Evolutionary conservation across 2,797 vertebrate species (phyloP).

Genomic region (Valencia hispanica): DNA sequence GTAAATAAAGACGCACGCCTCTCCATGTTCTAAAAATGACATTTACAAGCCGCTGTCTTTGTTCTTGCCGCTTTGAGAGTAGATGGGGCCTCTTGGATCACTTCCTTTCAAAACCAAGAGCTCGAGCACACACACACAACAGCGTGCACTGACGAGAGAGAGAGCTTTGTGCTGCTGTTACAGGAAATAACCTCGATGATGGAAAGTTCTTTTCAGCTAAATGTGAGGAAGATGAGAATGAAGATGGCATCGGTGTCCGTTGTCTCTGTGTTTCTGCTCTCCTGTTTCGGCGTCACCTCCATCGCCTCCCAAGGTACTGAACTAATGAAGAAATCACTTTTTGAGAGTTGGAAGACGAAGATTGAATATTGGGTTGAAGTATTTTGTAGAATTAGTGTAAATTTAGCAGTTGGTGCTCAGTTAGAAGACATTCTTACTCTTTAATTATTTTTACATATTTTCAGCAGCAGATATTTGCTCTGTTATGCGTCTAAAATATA

Average conservation of each 20-base stretch:
- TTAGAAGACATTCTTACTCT: not conserved
- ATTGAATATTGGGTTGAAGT: not conserved
- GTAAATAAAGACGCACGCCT: not conserved
- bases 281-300: not conserved
- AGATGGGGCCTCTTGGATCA: constrained; percentile 4
- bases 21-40: not conserved
- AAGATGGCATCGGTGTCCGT: constrained; percentile 42
- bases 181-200: constrained; percentile 61
- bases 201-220: constrained; percentile 17
- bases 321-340: not conserved
- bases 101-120: constrained; percentile 4
- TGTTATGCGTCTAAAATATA: not conserved
- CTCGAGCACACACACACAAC: not conserved
- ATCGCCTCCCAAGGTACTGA: not conserved
- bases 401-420: not conserved
- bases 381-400: not conserved
- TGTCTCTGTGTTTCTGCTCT: constrained; percentile 32
- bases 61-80: not conserved
- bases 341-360: not conserved
- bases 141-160: not conserved
- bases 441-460: not conserved
- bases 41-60: not conserved
- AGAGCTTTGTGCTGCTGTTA: not conserved
- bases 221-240: constrained; percentile 13
- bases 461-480: not conserved